These are phyloP conservation scores for Scrobipalpa costella DNA, from an alignment of 2,888 invertebrate genomes.

Conservation along the genomic window DNA sequence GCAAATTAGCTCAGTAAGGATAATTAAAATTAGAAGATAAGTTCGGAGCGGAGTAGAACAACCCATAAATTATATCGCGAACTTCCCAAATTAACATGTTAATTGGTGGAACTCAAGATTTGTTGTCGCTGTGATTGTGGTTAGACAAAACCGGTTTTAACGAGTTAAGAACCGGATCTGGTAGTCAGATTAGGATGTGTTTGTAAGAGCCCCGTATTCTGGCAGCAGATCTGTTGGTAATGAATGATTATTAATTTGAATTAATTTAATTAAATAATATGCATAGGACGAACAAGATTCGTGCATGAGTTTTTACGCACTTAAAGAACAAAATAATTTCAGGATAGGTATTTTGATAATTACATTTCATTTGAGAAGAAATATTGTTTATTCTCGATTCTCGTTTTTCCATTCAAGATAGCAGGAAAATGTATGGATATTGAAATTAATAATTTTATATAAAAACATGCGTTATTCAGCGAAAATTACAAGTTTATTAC, in stretches of 20 bases:
- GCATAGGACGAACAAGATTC: conserved; percentile 25
- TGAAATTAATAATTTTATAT: no score
- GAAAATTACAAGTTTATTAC: no score
- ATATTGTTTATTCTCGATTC: no score
- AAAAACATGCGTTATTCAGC: no score
- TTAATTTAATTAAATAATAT: not conserved
- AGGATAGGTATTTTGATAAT: no score
- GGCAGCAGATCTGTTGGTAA: conserved; percentile 10
- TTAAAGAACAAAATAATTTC: no score
- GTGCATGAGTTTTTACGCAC: not conserved
- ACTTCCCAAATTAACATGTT: conserved; percentile 80
- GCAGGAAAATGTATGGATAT: no score
- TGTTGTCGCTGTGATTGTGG: conserved; percentile 76
- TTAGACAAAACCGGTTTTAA: conserved; percentile 68
- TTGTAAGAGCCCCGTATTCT: conserved; percentile 32
- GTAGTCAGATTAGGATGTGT: conserved; percentile 57
- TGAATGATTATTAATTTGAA: conserved; percentile 2
- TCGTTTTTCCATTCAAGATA: no score
- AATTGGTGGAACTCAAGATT: conserved; percentile 80
- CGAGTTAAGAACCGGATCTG: conserved; percentile 58
- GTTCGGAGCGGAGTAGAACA: not conserved
- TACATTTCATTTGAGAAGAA: no score
- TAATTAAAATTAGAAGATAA: not conserved
- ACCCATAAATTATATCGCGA: conserved; percentile 68
- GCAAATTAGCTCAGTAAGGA: not conserved